Evolutionary conservation across 2,797 vertebrate species (phyloP).

Genomic region (Heliangelus exortis): DNA sequence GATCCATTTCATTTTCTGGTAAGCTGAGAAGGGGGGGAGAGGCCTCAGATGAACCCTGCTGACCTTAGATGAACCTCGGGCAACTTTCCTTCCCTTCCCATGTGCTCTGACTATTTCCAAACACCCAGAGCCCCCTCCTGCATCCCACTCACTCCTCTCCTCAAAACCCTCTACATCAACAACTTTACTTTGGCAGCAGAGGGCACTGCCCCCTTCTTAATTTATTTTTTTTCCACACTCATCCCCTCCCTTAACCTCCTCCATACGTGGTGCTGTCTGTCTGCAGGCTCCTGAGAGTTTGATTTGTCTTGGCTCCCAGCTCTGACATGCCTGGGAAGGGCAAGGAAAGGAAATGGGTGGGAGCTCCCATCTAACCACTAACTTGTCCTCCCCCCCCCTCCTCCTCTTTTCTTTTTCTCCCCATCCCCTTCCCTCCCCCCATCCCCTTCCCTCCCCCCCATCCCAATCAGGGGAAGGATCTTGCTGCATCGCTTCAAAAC

Average conservation of each 20-base stretch:
- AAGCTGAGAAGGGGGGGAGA: neutral
- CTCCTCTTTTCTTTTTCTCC: neutral
- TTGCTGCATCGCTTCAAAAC: neutral
- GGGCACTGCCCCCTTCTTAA: conserved; percentile 62
- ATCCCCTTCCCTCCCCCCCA: neutral
- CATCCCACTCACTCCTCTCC: neutral
- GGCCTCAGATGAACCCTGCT: neutral
- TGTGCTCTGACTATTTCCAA: neutral
- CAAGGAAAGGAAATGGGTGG: conserved; percentile 96
- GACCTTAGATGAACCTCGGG: neutral
- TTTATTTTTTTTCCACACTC: neutral
- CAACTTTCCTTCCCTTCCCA: neutral
- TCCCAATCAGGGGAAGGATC: neutral
- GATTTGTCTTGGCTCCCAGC: conserved; percentile 87
- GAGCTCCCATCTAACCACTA: conserved; percentile 75
- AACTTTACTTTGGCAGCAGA: conserved; percentile 58
- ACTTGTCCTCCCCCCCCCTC: neutral
- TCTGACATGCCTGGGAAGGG: conserved; percentile 93
- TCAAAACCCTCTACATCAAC: fast-evolving
- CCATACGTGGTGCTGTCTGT: conserved; percentile 43
- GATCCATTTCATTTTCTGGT: neutral
- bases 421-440: neutral
- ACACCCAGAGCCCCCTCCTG: neutral
- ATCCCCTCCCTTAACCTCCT: neutral
- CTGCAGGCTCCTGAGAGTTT: neutral